Conservation (phyloP, 2,888 invertebrate genomes). For the Oeneis ivallda region DNA sequence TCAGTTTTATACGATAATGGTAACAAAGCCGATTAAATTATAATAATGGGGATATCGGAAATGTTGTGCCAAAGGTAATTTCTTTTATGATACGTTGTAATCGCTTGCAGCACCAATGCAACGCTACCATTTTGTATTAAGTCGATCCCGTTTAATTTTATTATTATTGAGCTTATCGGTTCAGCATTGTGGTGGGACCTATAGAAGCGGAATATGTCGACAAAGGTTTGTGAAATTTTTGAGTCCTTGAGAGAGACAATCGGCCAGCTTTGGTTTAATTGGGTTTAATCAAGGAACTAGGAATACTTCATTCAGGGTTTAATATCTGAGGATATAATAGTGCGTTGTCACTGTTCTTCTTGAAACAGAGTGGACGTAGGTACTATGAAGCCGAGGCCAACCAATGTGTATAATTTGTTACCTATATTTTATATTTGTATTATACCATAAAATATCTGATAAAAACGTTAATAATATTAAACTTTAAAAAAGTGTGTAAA, state of each 20-base stretch:
- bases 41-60: conserved; percentile 10
- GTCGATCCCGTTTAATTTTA: conserved; percentile 6
- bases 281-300: too few species aligned
- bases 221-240: neutral
- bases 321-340: too few species aligned
- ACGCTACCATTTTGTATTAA: neutral
- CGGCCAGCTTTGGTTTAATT: too few species aligned
- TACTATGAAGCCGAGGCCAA: too few species aligned
- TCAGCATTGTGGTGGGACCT: neutral
- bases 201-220: neutral
- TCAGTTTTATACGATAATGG: conserved; percentile 7
- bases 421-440: too few species aligned
- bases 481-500: too few species aligned
- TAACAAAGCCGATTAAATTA: conserved; percentile 11
- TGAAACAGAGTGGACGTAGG: too few species aligned
- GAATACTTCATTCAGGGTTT: too few species aligned
- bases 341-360: too few species aligned
- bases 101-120: conserved; percentile 19
- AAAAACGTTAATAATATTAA: conserved; percentile 6
- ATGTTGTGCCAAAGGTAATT: conserved; percentile 10
- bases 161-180: conserved; percentile 1
- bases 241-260: too few species aligned
- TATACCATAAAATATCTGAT: neutral
- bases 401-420: neutral
- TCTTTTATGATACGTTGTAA: conserved; percentile 30